Base-by-base conservation (phyloP, 1,140 invertebrate species). In the Parapsyche elsis region DNA sequence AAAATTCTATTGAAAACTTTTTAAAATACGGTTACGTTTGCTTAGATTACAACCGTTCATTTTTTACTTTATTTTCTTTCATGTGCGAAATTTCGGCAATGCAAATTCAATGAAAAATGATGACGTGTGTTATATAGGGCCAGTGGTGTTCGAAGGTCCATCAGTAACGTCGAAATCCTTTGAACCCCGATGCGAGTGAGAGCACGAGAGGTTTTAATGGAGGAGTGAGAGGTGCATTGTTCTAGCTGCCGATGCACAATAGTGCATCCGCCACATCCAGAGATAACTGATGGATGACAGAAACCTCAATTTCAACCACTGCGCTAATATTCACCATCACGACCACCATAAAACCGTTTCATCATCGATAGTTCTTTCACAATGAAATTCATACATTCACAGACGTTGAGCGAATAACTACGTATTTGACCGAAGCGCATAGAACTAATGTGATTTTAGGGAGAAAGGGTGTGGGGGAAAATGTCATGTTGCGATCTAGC, bases 181-280 rank as follows among this genome's bases (percentile, higher is more conserved):
- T 87, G 87, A 87, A 87, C 87, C n/a, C 86, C 85, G 59, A 21
- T 85, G 85, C 87, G 87, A 88, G 87, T 87, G 87, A 83, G 84
- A 86, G 86, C 87, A 87, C 88, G 87, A 87, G 87, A 88, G 75
- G 75, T 64, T 61, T 88, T 87, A 85, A 84, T 85, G 86, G 85
- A 87, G 86, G 85, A 86, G 86, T 86, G 85, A 86, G 85, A 85
- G 82, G 80, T 82, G 86, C 86, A 86, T 87, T 87, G 86, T 87
- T 86, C 86, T 84, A 83, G 81, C 83, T 84, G 85, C 85, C 87
- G 87, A 85, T 88, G 87, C 86, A 88, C 87, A 87, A 87, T 88
- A 85, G 84, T 83, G 83, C 85, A 85, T 87, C 87, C 87, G 84
- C 84, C 83, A 84, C 80, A 84, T 85, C 85, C 84, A 75, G 23